These are phyloP conservation scores for Notiomystis cincta DNA, from an alignment of 2,113 vertebrate species.

Conservation along the genomic window DNA sequence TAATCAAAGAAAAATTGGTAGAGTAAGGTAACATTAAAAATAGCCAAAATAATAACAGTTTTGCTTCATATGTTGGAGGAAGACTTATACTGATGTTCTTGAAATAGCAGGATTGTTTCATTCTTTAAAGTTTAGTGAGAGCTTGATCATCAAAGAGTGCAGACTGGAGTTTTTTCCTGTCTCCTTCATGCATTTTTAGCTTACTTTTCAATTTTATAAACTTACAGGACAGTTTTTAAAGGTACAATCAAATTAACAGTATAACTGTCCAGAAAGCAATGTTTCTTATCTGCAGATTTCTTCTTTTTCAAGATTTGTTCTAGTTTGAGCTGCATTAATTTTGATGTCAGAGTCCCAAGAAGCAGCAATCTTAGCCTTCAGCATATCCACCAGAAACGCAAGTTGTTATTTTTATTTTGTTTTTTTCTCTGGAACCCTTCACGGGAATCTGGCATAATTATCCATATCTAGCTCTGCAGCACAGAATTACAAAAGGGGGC, in stretches of 20 bases:
- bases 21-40: neutral
- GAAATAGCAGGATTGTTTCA: neutral
- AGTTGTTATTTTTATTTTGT: neutral
- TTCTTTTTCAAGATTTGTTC: neutral
- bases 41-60: neutral
- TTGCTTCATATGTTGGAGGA: neutral
- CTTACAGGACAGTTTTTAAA: neutral
- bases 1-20: neutral
- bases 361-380: neutral
- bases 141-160: neutral
- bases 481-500: neutral
- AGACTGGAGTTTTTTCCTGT: neutral
- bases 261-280: neutral
- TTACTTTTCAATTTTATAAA: neutral
- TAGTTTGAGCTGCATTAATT: neutral
- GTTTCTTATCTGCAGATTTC: neutral
- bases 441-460: neutral
- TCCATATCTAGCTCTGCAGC: neutral
- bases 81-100: neutral
- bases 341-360: neutral
- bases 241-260: neutral
- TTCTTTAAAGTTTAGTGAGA: neutral
- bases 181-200: neutral
- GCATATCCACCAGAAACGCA: neutral
- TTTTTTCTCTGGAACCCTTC: neutral